Conservation (phyloP, 1,140 invertebrate genomes). For the Meloidogyne exigua region DNA sequence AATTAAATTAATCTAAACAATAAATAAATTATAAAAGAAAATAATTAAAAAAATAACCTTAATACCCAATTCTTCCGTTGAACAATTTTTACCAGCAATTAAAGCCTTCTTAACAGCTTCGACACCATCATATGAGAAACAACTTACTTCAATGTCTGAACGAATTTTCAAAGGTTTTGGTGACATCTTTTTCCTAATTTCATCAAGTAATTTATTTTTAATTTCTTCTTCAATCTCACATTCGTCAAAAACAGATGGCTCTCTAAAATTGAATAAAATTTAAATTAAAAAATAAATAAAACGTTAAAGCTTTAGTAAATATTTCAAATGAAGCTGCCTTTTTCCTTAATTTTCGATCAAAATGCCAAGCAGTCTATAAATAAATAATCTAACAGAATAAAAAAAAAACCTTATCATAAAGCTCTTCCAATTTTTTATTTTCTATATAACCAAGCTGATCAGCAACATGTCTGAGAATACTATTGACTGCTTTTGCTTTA, state of each 20-base stretch:
- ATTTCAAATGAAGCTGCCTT: slow-evolving; percentile 92
- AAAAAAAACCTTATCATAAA: slow-evolving; percentile 76
- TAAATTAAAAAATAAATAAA: slow-evolving; percentile 20
- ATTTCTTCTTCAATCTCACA: slow-evolving; percentile 89
- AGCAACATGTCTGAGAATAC: slow-evolving; percentile 92
- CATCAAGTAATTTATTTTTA: slow-evolving; percentile 85
- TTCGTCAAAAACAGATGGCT: slow-evolving; percentile 89
- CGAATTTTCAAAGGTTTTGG: slow-evolving; percentile 90
- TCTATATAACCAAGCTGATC: slow-evolving; percentile 86
- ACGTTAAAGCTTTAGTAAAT: slow-evolving; percentile 96
- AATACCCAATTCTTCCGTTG: slow-evolving; percentile 87
- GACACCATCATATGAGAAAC: slow-evolving; percentile 92
- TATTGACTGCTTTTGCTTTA: slow-evolving; percentile 93
- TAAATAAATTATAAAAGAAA: slow-evolving; percentile 4
- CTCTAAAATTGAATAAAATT: slow-evolving; percentile 68
- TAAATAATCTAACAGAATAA: neutral
- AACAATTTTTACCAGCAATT: slow-evolving; percentile 83
- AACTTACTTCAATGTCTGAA: slow-evolving; percentile 89
- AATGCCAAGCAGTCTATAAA: slow-evolving; percentile 86
- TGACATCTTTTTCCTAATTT: slow-evolving; percentile 92
- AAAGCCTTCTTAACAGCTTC: slow-evolving; percentile 95
- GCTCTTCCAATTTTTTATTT: slow-evolving; percentile 86
- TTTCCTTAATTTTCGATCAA: slow-evolving; percentile 96
- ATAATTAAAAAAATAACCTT: slow-evolving; percentile 69
- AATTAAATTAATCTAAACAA: slow-evolving; percentile 85